Evolutionary conservation across 2,888 invertebrate species (phyloP).

Genomic region (Drosophila robusta): DNA sequence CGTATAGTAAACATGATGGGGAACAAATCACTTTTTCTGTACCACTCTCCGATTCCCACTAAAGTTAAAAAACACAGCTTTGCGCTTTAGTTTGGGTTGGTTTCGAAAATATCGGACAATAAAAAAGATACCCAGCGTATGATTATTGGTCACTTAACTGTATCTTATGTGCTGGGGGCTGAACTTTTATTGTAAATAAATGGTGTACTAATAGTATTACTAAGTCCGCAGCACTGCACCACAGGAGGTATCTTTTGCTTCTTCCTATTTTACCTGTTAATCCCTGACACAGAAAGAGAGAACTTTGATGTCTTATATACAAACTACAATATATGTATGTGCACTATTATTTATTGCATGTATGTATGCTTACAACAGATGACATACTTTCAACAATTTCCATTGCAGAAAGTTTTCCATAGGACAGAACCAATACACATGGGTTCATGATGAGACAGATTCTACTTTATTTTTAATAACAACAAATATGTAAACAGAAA

Average conservation of each 20-base stretch:
- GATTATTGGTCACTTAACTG: no score
- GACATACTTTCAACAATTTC: constrained; percentile 51
- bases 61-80: no score
- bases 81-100: no score
- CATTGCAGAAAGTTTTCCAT: constrained; percentile 40
- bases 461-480: not conserved
- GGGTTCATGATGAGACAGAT: constrained; percentile 46
- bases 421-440: constrained; percentile 47
- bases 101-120: no score
- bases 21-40: no score
- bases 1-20: no score
- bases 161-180: no score
- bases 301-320: not conserved
- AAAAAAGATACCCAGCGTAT: no score
- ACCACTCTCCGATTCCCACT: no score
- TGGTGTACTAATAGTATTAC: not conserved
- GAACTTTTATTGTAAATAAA: not conserved
- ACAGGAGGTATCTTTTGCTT: not conserved
- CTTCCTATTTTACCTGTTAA: not conserved
- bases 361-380: not conserved
- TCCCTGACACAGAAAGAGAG: not conserved
- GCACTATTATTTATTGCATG: not conserved
- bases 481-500: constrained; percentile 39
- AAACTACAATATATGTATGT: not conserved
- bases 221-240: not conserved